Percentiles rank a stretch among this genome's conserved stretches.
phyloP scores from a whole-genome alignment of 2,888 invertebrate species.

The Lepetodrilus schrolli region DNA sequence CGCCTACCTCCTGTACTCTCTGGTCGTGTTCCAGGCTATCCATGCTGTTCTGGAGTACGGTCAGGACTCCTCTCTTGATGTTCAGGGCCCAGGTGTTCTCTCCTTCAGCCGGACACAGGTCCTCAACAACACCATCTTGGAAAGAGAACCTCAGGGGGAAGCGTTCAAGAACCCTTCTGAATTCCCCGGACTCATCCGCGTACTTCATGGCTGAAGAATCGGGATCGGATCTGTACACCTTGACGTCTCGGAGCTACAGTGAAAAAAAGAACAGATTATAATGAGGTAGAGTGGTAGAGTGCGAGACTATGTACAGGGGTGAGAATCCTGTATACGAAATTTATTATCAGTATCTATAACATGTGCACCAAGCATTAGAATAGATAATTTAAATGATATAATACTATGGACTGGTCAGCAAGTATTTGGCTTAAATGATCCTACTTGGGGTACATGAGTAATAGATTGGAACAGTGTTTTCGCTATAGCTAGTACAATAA shows the following conservation, averaged over 20 bases:
- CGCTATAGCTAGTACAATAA: neutral
- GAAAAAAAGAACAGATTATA: no score
- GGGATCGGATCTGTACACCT: conserved; percentile 42
- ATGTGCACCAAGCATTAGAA: no score
- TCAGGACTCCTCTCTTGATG: conserved; percentile 91
- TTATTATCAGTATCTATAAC: no score
- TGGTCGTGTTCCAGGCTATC: conserved; percentile 82
- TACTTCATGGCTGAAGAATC: conserved; percentile 13
- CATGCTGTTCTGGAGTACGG: conserved; percentile 92
- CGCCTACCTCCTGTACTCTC: conserved; percentile 57
- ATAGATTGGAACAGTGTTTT: neutral
- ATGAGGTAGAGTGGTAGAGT: no score
- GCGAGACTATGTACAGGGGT: no score
- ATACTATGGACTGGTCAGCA: no score
- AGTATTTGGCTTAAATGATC: no score
- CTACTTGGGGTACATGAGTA: no score
- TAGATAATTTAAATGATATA: no score
- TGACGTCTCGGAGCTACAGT: conserved; percentile 48
- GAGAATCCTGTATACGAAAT: no score
- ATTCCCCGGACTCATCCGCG: conserved; percentile 39
- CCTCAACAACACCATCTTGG: conserved; percentile 85
- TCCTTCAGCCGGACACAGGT: conserved; percentile 86
- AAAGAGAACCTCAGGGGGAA: conserved; percentile 84
- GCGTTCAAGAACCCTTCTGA: conserved; percentile 81
- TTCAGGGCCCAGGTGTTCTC: conserved; percentile 89